A percentile compares a stretch with the other conserved stretches of the same genome.
These are phyloP conservation scores for Montipora sp. DNA, from an alignment of 64 coral and sea anemone genomes.

Conservation along the genomic window DNA sequence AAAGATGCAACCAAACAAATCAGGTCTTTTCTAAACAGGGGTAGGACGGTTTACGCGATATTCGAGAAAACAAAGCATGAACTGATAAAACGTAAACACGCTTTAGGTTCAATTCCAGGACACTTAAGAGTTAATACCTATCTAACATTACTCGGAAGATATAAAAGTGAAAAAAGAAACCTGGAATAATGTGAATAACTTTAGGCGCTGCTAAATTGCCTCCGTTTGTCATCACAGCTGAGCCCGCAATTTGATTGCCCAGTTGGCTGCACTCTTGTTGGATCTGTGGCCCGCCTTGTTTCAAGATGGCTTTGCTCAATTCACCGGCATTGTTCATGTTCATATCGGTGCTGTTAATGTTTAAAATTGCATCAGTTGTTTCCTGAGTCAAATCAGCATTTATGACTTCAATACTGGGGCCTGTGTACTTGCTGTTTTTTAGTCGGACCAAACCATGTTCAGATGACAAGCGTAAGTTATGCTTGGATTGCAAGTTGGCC, in stretches of 20 bases:
- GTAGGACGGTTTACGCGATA: too few relatives aligned
- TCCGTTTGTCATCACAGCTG: slow-evolving; percentile 70
- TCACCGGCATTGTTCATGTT: slow-evolving; percentile 74
- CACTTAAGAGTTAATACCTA: too few relatives aligned
- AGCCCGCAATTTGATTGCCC: slow-evolving; percentile 62
- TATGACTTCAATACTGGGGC: slow-evolving; percentile 18
- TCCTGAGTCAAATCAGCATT: slow-evolving; percentile 71
- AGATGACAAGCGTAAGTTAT: neutral
- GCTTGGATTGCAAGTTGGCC: slow-evolving; percentile 1
- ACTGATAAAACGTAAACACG: too few relatives aligned
- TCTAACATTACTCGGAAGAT: too few relatives aligned
- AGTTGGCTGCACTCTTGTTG: slow-evolving; percentile 60
- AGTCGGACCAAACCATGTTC: too few relatives aligned
- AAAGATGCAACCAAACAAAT: too few relatives aligned
- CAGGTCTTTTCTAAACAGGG: too few relatives aligned
- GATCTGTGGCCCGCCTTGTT: slow-evolving; percentile 25
- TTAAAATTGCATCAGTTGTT: slow-evolving; percentile 80
- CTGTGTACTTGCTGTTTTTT: neutral
- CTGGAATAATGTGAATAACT: slow-evolving; percentile 59
- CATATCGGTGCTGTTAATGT: slow-evolving; percentile 73
- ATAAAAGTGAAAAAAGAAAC: neutral
- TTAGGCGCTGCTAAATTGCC: slow-evolving; percentile 30
- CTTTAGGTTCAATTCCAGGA: too few relatives aligned
- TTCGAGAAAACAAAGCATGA: too few relatives aligned
- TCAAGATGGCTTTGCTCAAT: slow-evolving; percentile 73